Evolutionary conservation across 2,888 invertebrate species (phyloP), one percentile per base, ranked within the genome.

Genomic region (Drosophila peninsularis): DNA sequence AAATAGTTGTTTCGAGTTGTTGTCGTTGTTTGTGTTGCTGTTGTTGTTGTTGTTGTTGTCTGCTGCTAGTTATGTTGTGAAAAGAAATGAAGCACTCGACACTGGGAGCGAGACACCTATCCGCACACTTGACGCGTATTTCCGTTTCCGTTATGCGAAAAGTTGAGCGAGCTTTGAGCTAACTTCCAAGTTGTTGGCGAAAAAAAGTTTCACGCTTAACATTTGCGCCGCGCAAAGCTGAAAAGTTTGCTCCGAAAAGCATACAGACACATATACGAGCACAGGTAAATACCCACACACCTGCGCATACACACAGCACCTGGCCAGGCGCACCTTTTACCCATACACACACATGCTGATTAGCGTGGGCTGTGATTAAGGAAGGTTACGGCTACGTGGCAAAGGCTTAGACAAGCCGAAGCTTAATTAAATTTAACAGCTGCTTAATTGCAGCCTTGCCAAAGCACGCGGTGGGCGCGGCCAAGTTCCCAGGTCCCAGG

Each of bases 71-170:
- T 81, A 60, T 61, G 61, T 62, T 72, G 53, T 67, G 72, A 52
- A 54, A 53, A 75, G 71, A 75, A 71, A 55, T 39, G 63, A 60
- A 50, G 58, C 47, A 37, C 42, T 53, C 47, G 54, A 57, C 45
- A 50, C 57, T 44, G 52, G 45, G 58, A 49, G 45, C 54, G 19
- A 62, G 45, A 73, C 70, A 85, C 89, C 85, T 88, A 81, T 85
- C 77, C 70, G 68, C 80, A 83, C 78, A 88, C 80, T 85, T 85
- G 86, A 88, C 80, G 82, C 71, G 83, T 85, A 85, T 85, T 89
- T 85, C 84, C 89, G 85, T 70, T 82, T 84, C 85, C 89, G 84
- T 89, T 88, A 85, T 85, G 80, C 80, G 89, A 85, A 89, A 89
- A 85, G 80, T 89, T 84, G 74, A 60, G 39, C 45, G 60, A 56